phyloP scores from a whole-genome alignment of 2,888 invertebrate genomes.

The Drosophila planitibia region DNA sequence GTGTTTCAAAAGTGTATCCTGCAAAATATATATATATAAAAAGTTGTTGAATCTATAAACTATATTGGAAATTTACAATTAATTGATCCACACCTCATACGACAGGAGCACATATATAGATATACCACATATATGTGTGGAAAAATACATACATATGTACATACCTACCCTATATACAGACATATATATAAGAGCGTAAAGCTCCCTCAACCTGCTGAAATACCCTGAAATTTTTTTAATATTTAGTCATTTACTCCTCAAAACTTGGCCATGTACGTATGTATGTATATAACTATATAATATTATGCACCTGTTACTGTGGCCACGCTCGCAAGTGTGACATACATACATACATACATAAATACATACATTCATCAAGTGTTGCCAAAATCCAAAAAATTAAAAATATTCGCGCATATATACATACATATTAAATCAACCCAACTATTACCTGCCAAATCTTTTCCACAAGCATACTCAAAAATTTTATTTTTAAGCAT shows the following conservation, averaged over 20 bases:
- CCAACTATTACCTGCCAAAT: constrained; percentile 13
- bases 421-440: not conserved
- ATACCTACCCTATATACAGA: not conserved
- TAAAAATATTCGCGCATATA: not conserved
- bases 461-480: constrained; percentile 4
- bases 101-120: constrained; percentile 17
- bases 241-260: not conserved
- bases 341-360: constrained; percentile 9
- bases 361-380: not conserved
- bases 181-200: not conserved
- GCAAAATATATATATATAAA: constrained; percentile 14
- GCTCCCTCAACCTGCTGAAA: not conserved
- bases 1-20: constrained; percentile 58
- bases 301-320: constrained; percentile 29
- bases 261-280: constrained; percentile 8
- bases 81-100: constrained; percentile 13
- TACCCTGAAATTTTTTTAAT: not conserved
- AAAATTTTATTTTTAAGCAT: constrained; percentile 17
- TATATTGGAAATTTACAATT: constrained; percentile 17
- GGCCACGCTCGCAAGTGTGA: constrained; percentile 24
- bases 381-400: constrained; percentile 6
- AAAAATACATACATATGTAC: constrained; percentile 1
- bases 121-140: constrained; percentile 5
- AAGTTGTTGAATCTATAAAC: constrained; percentile 22
- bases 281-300: not conserved